Base-by-base conservation (phyloP, 2,888 invertebrate species). In the Linhomoeus sp. region DNA sequence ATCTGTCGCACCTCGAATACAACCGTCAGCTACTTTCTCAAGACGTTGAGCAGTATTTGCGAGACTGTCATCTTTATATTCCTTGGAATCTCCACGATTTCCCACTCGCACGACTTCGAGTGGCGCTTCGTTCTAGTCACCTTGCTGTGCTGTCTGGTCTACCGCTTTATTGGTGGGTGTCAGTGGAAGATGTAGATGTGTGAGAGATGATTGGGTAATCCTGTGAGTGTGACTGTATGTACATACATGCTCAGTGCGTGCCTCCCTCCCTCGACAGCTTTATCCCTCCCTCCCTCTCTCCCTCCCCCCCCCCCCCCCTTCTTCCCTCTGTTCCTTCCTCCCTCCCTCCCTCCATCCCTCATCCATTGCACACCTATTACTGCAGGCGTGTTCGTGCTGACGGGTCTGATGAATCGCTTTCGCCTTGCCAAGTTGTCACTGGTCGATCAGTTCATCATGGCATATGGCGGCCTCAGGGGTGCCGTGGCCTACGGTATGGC, bases 1-100 rank as follows among this genome's bases (percentile, higher is more conserved):
- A 83, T 92, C 7, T 9, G 29, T 12, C 5, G 12, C 5, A 12
- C 7, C 29, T 9, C 29, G 29, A 29, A 29, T 29, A 29, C 29
- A 12, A 29, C 41, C 25, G 22, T 26, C 17, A 87, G 90, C 69
- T 94, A 92, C 67, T 85, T 90, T 43, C 81, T 94, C 80, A 94
- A 94, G 72, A 94, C 94, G 88, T 68, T 94, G 58, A 88, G 90
- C 49, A 86, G 87, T 56, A 84, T 87, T 2, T 85, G 90, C 14
- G 94, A 97, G 71, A 94, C 94, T 3, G 86, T 97, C 65, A 94
- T 97, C 65, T 97, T 97, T 72, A 90, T 97, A 82, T 92, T 94
- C 72, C 77, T 97, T 49, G 97, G 94, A 12, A 86, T 94, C 24
- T 29, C 29, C 29, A 29, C 29, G 7, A 12, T 29, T 12, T 5